These are phyloP conservation scores for Aphodius sticticus DNA, from an alignment of 2,888 invertebrate species.

Conservation along the genomic window DNA sequence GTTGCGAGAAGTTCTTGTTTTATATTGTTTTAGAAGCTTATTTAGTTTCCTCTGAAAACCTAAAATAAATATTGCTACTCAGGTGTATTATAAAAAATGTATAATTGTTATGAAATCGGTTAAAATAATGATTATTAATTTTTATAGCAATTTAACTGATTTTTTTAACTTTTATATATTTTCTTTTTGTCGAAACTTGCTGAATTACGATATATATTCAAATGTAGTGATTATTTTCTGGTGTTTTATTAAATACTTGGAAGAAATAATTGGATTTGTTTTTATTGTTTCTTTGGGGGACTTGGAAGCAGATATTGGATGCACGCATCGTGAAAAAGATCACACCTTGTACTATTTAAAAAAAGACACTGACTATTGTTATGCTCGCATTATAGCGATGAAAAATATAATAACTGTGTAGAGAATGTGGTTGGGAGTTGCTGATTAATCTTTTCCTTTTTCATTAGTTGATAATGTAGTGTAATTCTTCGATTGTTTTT, in stretches of 20 bases:
- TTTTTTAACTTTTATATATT: not conserved
- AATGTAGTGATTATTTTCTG: not conserved
- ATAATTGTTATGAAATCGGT: no score
- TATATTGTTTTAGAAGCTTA: not conserved
- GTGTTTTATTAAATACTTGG: not conserved
- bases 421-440: constrained; percentile 17
- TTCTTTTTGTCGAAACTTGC: not conserved
- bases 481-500: constrained; percentile 30
- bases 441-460: constrained; percentile 29
- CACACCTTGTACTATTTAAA: constrained; percentile 5
- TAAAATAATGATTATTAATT: no score
- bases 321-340: not conserved
- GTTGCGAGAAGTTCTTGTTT: no score
- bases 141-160: no score
- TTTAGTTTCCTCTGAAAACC: constrained; percentile 7
- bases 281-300: not conserved
- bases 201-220: not conserved
- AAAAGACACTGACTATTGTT: not conserved
- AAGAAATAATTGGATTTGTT: not conserved
- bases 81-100: not conserved
- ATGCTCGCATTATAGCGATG: not conserved
- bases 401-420: not conserved
- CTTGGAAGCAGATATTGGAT: not conserved
- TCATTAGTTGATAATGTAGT: constrained; percentile 34
- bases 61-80: constrained; percentile 15